phyloP scores from a whole-genome alignment of 2,797 vertebrate species.

The Epinephelus malabaricus region DNA sequence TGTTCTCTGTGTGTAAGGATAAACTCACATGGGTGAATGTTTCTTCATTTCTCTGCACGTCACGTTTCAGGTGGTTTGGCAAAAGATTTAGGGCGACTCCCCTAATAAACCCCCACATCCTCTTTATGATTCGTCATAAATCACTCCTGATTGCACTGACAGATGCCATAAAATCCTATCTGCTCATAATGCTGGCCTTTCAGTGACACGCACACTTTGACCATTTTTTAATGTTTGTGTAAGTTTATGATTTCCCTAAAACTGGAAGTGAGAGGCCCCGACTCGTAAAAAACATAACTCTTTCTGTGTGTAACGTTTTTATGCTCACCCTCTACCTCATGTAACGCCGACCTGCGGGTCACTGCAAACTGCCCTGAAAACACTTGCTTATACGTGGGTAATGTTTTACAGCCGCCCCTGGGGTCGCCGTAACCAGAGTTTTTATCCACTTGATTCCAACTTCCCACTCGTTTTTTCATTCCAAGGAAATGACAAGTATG shows the following conservation, averaged over 20 bases:
- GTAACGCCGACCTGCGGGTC: conserved; percentile 60
- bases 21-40: background rate
- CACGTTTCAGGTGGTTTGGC: conserved; percentile 61
- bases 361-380: conserved; percentile 36
- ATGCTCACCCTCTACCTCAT: conserved; percentile 59
- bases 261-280: conserved; percentile 73
- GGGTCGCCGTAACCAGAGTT: conserved; percentile 27
- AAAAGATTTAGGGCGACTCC: conserved; percentile 21
- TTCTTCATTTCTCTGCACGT: conserved; percentile 24
- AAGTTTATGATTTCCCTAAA: conserved; percentile 81
- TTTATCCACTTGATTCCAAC: conserved; percentile 28
- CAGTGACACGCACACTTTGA: conserved; percentile 60
- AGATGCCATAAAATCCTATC: conserved; percentile 75
- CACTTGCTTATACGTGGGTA: conserved; percentile 41
- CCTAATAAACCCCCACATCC: conserved; percentile 46
- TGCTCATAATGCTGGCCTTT: conserved; percentile 69
- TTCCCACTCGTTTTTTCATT: conserved; percentile 21
- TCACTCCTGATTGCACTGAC: conserved; percentile 66
- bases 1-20: background rate
- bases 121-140: conserved; percentile 71
- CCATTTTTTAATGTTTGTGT: conserved; percentile 65
- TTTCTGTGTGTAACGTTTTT: conserved; percentile 67
- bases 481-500: conserved; percentile 48
- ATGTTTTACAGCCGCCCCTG: conserved; percentile 53
- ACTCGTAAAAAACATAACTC: conserved; percentile 70